Base-by-base conservation (phyloP, 2,888 invertebrate species). In the Andrena haemorrhoa region DNA sequence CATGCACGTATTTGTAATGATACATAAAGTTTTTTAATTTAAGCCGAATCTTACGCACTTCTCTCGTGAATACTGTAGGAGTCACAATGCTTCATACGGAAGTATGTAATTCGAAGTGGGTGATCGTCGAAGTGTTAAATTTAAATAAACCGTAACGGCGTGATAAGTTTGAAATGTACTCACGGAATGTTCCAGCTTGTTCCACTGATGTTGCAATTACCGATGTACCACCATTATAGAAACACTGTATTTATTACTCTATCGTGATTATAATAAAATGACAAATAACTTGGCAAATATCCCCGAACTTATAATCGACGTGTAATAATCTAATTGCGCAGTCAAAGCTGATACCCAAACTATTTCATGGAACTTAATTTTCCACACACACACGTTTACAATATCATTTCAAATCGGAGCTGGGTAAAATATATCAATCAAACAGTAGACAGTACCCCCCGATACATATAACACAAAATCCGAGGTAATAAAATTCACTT, bases 171-270 rank as follows among this genome's bases (percentile, higher is more conserved):
- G n/a, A 31, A 53, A 49, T 49, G 4, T 73, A 68, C 63, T 73
- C 41, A 26, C 47, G 66, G 23, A 41, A 66, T 23, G 23, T 70
- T 33, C 16, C 26, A 10, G 26, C 20, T 77, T 51, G 49, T 47
- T 51, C 51, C 10, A 79, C 56, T 29, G 12, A 71, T 63, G 33
- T 68, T 68, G 33, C 49, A 71, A 66, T 66, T 71, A 77, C 26
- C 29, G 23, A 60, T 70, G 41, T 79, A 70, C 60, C 20, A 26
- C 47, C 47, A 69, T 69, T 78, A 74, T 74, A 74, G n/a, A 76
- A 79, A 66, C 47, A 69, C 26, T 69, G 68, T 78, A 74, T 74
- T 75, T 70, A 60, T 75, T 74, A 70, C 29, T 41, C 29, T 51
- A 49, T 70, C 71, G 58, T 70, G 29, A 60, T 49, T 70, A 51